Base-by-base conservation (phyloP, 2,888 invertebrate species). In the Magallana nippona region DNA sequence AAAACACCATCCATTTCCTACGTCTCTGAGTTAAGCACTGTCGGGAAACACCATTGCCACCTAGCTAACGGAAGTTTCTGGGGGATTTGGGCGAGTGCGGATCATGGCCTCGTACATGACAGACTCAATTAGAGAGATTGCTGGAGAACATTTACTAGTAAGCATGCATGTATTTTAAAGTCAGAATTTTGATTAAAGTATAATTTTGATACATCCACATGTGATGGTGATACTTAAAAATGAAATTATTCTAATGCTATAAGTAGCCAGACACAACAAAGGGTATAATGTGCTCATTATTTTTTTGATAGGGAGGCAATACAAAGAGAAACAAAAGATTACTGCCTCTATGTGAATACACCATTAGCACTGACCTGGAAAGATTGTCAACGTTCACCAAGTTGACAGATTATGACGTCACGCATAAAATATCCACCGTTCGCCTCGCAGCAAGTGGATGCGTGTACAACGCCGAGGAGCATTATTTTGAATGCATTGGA, bases 61-160 rank as follows among this genome's bases (percentile, higher is more conserved):
- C 11, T 71, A 71, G 71, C 71, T 11, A 71, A 71, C 71, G 71
- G 71, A 27, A 71, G 71, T 32, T 71, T 71, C 13, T 71, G 71
- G 71, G 71, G 71, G 15, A 71, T 71, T 71, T 71, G 71, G 71
- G 71, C 71, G 32, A 71, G 71, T 71, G 71, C 71, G 1, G 71
- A 71, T 27, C 71, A 71, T 71, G 71, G 71, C 71, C 71, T 71
- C 32, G 15, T 71, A 1, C 71, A 71, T 13, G 71, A 71, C 71
- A 71, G 71, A 22, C 27, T 71, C 27, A 32, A 71, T 27, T 71
- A 32, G 32, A 11, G 22, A 44, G 44, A 44, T 44, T 13, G 5
- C 71, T 15, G 71, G 71, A 27, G 32, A 71, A 63, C 0, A 10
- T 22, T 2, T 27, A 1, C 13, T 2, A 2, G 71, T 11, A 15